These are phyloP conservation scores for Dermolepida albohirtum DNA, from an alignment of 2,888 invertebrate species.

Conservation along the genomic window DNA sequence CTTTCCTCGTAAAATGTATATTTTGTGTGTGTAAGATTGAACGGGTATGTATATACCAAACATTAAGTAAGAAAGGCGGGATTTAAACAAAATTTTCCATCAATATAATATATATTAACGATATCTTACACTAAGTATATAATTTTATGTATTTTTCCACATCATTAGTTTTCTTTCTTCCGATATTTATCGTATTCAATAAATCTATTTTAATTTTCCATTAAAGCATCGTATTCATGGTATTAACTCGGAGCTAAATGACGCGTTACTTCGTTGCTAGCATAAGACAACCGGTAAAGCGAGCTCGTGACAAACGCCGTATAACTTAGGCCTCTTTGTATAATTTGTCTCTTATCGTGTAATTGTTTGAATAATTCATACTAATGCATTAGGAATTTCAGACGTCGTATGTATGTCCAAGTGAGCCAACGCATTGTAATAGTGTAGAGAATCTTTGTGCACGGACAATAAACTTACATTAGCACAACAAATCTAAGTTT, in stretches of 20 bases:
- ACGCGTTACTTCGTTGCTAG: not conserved
- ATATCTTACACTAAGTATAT: too few species aligned
- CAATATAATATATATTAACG: too few species aligned
- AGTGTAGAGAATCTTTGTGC: slow-evolving; percentile 3
- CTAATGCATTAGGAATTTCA: slow-evolving; percentile 55
- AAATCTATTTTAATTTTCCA: slow-evolving; percentile 22
- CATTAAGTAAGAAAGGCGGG: too few species aligned
- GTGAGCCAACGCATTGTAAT: slow-evolving; percentile 41
- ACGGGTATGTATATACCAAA: too few species aligned
- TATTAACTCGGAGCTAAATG: slow-evolving; percentile 2
- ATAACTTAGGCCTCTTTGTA: slow-evolving; percentile 62
- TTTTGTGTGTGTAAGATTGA: too few species aligned
- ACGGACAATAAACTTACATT: slow-evolving; percentile 38
- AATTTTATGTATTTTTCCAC: not conserved
- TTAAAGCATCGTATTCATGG: slow-evolving; percentile 18
- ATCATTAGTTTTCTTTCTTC: not conserved
- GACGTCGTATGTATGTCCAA: slow-evolving; percentile 50
- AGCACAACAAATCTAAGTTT: slow-evolving; percentile 34
- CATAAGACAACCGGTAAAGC: slow-evolving; percentile 56
- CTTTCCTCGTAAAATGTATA: too few species aligned
- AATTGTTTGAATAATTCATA: slow-evolving; percentile 66
- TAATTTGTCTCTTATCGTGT: slow-evolving; percentile 66
- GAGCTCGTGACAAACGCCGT: slow-evolving; percentile 60
- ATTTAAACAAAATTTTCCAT: too few species aligned
- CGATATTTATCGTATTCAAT: slow-evolving; percentile 15